Conservation (phyloP, 1,140 invertebrate species). For the Polypedilum pembai region DNA sequence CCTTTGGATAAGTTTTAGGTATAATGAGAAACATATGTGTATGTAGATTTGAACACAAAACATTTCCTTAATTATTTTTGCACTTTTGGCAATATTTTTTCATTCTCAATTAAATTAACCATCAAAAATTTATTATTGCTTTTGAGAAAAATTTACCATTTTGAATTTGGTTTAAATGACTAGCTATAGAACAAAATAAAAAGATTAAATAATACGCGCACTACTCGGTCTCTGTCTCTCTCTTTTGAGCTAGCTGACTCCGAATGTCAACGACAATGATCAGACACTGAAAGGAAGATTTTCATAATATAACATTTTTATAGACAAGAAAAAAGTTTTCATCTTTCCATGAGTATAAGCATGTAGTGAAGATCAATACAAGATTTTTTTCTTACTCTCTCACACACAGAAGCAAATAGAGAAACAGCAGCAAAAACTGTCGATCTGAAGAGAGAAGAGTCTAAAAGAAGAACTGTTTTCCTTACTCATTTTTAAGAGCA, state of each 20-base stretch:
- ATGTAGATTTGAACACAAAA: no score
- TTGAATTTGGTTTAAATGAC: background rate
- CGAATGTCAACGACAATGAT: slow-evolving; percentile 18
- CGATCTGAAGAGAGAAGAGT: background rate
- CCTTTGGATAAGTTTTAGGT: no score
- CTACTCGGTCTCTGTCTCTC: background rate
- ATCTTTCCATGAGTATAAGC: background rate
- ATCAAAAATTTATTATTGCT: background rate
- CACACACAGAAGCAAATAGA: background rate
- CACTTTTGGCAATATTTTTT: background rate
- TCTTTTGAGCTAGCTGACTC: background rate
- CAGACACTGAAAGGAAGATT: slow-evolving; percentile 8
- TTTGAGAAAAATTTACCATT: background rate
- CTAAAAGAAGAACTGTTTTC: background rate
- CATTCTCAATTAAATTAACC: background rate
- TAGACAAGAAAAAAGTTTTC: slow-evolving; percentile 8
- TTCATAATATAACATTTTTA: slow-evolving; percentile 18
- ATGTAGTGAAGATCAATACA: no score
- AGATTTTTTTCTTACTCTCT: no score
- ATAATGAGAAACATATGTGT: no score
- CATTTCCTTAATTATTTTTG: background rate
- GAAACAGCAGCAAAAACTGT: background rate
- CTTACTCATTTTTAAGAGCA: slow-evolving; percentile 12
- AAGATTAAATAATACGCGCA: background rate
- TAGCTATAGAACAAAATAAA: slow-evolving; percentile 1